phyloP scores from a whole-genome alignment of 2,888 invertebrate species.

The Rutpela maculata region DNA sequence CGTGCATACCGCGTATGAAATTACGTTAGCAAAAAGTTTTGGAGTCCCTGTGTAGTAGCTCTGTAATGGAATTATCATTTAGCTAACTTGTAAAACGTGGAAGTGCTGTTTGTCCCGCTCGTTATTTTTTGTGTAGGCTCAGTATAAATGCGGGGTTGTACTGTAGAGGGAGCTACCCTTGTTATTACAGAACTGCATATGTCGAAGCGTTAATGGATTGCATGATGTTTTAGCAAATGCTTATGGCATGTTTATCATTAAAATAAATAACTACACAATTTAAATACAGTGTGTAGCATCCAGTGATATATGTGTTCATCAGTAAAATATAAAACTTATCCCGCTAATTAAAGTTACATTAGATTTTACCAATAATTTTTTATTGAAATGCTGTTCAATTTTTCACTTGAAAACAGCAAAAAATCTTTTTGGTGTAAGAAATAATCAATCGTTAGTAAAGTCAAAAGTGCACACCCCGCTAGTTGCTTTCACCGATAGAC shows the following conservation, averaged over 20 bases:
- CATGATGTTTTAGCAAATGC: slow-evolving; percentile 52
- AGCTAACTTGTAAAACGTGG: slow-evolving; percentile 69
- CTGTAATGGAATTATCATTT: slow-evolving; percentile 70
- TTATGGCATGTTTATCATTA: slow-evolving; percentile 29
- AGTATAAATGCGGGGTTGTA: slow-evolving; percentile 63
- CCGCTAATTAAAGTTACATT: neutral
- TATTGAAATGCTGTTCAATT: no score
- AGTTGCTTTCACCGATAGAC: no score
- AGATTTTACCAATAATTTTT: no score
- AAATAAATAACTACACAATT: slow-evolving; percentile 37
- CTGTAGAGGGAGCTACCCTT: slow-evolving; percentile 66
- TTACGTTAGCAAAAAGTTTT: slow-evolving; percentile 36
- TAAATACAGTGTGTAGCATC: neutral
- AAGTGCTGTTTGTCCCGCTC: slow-evolving; percentile 68
- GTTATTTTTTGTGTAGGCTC: slow-evolving; percentile 67
- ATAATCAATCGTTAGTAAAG: no score
- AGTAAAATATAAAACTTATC: neutral
- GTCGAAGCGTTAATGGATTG: slow-evolving; percentile 65
- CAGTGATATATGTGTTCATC: neutral
- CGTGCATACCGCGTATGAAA: neutral
- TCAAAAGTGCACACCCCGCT: no score
- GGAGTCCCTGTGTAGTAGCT: slow-evolving; percentile 39
- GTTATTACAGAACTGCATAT: slow-evolving; percentile 68
- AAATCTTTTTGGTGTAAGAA: no score
- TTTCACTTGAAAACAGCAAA: no score